phyloP scores from a whole-genome alignment of 1,140 invertebrate species.

The Lepidurus couesii region DNA sequence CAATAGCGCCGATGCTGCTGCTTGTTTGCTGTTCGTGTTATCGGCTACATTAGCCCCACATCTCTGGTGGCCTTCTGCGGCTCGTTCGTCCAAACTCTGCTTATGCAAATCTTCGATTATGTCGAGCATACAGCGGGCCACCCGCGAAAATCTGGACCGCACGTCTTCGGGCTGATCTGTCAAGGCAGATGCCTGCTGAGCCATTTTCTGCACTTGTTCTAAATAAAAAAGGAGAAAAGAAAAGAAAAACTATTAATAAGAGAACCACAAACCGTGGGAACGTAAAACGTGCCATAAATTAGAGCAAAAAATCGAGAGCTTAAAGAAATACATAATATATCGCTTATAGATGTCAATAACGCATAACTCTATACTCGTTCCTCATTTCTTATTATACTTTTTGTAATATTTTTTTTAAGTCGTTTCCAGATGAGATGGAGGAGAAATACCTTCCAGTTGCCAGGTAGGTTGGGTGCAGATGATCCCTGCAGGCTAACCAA shows the following conservation, averaged over 20 bases:
- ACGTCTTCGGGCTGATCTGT: constrained; percentile 29
- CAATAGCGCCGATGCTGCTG: not conserved
- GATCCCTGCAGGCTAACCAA: constrained; percentile 10
- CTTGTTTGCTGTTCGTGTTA: not conserved
- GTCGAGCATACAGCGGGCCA: constrained; percentile 44
- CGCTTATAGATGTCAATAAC: constrained; percentile 10
- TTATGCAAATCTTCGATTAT: constrained; percentile 43
- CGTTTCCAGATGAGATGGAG: not conserved
- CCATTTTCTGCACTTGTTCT: constrained; percentile 2
- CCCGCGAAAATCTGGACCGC: constrained; percentile 40
- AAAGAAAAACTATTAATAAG: not conserved
- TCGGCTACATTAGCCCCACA: not conserved
- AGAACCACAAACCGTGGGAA: constrained; percentile 13
- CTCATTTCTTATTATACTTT: too few relatives aligned
- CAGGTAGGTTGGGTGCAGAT: not conserved
- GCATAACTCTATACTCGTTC: not conserved
- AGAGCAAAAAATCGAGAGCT: not conserved
- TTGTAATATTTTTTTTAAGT: not conserved
- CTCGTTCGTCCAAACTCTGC: constrained; percentile 33
- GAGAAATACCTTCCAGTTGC: not conserved
- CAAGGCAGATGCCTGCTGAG: not conserved
- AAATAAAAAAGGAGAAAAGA: not conserved
- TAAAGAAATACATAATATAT: not conserved
- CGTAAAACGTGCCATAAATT: constrained; percentile 4
- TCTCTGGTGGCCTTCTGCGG: not conserved